Percentiles rank a stretch among this genome's conserved stretches.
phyloP scores from a whole-genome alignment of 2,797 vertebrate species.

The Eremophila alpestris region DNA sequence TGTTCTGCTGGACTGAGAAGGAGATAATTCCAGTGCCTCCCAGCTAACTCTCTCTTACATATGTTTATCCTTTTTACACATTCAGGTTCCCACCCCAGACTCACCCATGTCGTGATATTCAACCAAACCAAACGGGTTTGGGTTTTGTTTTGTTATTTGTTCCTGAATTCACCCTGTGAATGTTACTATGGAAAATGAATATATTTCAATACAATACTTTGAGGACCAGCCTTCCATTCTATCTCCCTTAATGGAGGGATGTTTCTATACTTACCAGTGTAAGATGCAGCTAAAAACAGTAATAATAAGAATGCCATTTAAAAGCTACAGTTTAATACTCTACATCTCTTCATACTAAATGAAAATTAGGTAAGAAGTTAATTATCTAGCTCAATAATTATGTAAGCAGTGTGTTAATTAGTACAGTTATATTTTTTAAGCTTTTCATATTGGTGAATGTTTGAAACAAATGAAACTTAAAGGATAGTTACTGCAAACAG shows the following conservation, averaged over 20 bases:
- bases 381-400: slow-evolving; percentile 37
- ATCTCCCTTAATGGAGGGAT: not conserved
- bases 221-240: not conserved
- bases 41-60: not conserved
- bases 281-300: not conserved
- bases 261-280: not conserved
- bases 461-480: slow-evolving; percentile 37
- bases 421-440: slow-evolving; percentile 22
- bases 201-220: not conserved
- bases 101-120: not conserved
- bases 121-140: not conserved
- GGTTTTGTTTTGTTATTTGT: not conserved
- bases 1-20: not conserved
- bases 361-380: slow-evolving; percentile 9
- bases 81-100: not conserved
- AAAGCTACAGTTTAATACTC: not conserved
- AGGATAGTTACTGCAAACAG: slow-evolving; percentile 6
- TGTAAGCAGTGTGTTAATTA: slow-evolving; percentile 19
- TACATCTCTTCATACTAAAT: not conserved
- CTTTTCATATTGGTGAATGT: slow-evolving; percentile 1
- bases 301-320: not conserved
- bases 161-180: not conserved
- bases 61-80: not conserved
- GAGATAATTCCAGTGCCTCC: not conserved
- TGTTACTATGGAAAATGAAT: not conserved